A percentile compares a stretch with the other conserved stretches of the same genome.
Evolutionary conservation across 2,797 vertebrate species (phyloP).

Genomic region (Anguilla pacifica): DNA sequence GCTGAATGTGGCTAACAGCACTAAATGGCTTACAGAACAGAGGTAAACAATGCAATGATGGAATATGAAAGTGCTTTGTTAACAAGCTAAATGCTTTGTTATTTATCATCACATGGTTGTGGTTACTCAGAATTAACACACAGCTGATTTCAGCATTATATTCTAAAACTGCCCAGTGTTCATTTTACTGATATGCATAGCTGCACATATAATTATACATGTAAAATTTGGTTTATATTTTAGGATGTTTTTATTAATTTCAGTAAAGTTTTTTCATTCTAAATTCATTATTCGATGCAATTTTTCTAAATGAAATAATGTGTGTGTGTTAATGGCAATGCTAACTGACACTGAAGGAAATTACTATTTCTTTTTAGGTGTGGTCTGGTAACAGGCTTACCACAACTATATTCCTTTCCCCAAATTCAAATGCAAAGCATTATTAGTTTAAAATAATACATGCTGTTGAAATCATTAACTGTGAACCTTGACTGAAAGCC

Average conservation of each 20-base stretch:
- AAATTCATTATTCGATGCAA: neutral
- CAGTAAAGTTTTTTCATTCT: neutral
- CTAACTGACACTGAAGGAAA: neutral
- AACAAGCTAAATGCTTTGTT: neutral
- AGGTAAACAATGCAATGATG: neutral
- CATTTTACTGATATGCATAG: neutral
- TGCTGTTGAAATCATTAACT: slow-evolving; percentile 50
- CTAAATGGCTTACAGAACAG: neutral
- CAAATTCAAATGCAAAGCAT: slow-evolving; percentile 24
- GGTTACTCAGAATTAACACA: neutral
- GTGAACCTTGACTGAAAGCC: slow-evolving; percentile 62
- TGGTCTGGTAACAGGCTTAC: neutral
- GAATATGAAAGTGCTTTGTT: neutral
- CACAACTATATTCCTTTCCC: neutral
- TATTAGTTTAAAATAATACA: slow-evolving; percentile 49
- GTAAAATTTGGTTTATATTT: neutral
- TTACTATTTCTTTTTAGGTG: neutral
- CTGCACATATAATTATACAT: neutral
- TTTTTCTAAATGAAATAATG: neutral
- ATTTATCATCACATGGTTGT: neutral
- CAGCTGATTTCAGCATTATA: neutral
- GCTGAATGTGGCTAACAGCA: neutral
- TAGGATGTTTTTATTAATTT: neutral
- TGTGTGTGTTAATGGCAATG: neutral
- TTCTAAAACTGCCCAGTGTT: neutral